A percentile compares a stretch with the other conserved stretches of the same genome.
phyloP scores from a whole-genome alignment of 2,113 vertebrate genomes.

The Rhineura floridana region DNA sequence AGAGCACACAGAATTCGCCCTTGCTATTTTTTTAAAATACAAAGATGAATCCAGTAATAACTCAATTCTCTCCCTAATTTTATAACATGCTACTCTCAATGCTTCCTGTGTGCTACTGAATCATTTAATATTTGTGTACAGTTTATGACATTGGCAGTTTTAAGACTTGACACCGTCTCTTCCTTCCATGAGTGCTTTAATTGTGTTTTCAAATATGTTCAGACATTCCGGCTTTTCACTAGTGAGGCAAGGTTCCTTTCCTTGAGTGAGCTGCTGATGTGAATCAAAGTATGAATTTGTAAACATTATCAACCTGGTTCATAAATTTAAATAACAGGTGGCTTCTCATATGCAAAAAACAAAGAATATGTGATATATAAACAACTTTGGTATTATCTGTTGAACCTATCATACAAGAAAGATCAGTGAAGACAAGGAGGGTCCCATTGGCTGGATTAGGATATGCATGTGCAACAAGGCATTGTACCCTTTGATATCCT shows the following conservation, averaged over 20 bases:
- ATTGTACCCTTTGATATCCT: neutral
- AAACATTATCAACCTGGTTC: slow-evolving; percentile 26
- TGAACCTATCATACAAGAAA: neutral
- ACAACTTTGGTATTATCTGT: neutral
- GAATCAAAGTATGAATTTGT: slow-evolving; percentile 8
- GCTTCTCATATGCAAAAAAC: slow-evolving; percentile 25
- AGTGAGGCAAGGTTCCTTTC: slow-evolving; percentile 44
- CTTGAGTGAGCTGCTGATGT: slow-evolving; percentile 23
- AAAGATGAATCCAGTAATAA: slow-evolving; percentile 27
- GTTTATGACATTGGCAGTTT: slow-evolving; percentile 54
- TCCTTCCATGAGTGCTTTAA: slow-evolving; percentile 43
- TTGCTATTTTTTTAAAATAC: slow-evolving; percentile 1
- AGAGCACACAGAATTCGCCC: neutral
- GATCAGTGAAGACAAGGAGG: neutral
- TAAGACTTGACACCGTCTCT: slow-evolving; percentile 27
- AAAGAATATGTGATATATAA: neutral
- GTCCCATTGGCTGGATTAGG: neutral
- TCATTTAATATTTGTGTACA: slow-evolving; percentile 62
- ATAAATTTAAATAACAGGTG: slow-evolving; percentile 47
- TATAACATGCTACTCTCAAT: slow-evolving; percentile 14
- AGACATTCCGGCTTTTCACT: slow-evolving; percentile 55
- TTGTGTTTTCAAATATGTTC: slow-evolving; percentile 50
- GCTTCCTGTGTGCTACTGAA: slow-evolving; percentile 13
- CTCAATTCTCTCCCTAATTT: slow-evolving; percentile 21
- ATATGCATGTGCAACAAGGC: neutral